Conservation (phyloP, 2,888 invertebrate species). For the Nephrotoma appendiculata region DNA sequence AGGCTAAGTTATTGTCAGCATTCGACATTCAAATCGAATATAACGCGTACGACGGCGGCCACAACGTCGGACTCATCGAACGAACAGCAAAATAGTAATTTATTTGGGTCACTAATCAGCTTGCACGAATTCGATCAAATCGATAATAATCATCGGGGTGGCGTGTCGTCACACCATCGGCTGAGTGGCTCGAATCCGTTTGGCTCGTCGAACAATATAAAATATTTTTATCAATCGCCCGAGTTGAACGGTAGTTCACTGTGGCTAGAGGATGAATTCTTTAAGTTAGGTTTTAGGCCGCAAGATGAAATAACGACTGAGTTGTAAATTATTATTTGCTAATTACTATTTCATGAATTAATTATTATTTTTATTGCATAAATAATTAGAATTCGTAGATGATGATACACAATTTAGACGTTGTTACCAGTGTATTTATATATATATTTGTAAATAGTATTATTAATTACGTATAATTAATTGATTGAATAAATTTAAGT, state of each 20-base stretch:
- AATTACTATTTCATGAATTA: neutral
- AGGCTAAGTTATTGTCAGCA: constrained; percentile 24
- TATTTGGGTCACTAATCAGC: constrained; percentile 31
- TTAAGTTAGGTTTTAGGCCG: constrained; percentile 69
- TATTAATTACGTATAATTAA: neutral
- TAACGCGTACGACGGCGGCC: constrained; percentile 2
- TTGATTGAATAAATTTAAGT: neutral
- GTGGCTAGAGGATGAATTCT: constrained; percentile 67
- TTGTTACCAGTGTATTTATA: constrained; percentile 5
- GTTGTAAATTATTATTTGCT: constrained; percentile 35
- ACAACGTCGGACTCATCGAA: constrained; percentile 8
- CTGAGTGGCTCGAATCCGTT: constrained; percentile 1
- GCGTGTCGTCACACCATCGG: constrained; percentile 20
- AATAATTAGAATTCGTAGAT: neutral
- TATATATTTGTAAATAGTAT: neutral
- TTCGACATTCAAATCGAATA: constrained; percentile 15
- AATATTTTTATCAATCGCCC: constrained; percentile 13
- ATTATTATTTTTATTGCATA: neutral
- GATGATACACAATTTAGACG: neutral
- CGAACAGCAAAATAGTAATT: constrained; percentile 22
- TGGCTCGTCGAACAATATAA: constrained; percentile 1
- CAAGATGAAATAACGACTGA: constrained; percentile 83
- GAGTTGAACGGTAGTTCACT: constrained; percentile 40
- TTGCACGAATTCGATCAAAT: constrained; percentile 34
- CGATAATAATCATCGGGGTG: constrained; percentile 32